Conservation (phyloP, 1,140 invertebrate genomes). For the Maniola jurtina region DNA sequence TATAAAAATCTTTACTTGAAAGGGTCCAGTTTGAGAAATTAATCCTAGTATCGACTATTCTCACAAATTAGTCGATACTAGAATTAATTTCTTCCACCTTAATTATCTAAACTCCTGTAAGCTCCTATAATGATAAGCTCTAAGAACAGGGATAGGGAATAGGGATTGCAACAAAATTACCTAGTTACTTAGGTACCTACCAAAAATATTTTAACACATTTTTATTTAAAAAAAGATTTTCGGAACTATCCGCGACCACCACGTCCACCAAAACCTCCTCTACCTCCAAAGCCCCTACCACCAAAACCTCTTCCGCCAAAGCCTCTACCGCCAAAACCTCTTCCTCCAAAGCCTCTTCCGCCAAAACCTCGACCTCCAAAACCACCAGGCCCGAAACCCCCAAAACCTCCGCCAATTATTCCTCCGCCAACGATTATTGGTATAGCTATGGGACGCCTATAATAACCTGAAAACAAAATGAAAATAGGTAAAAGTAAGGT, state of each 20-base stretch:
- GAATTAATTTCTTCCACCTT: too few species aligned
- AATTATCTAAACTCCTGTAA: too few species aligned
- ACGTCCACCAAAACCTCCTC: slow-evolving; percentile 27
- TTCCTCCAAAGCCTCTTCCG: slow-evolving; percentile 38
- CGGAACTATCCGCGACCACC: slow-evolving; percentile 40
- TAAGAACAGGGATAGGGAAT: too few species aligned
- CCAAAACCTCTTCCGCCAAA: slow-evolving; percentile 38
- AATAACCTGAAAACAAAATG: slow-evolving; percentile 31
- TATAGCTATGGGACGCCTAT: slow-evolving; percentile 34
- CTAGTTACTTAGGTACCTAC: too few species aligned
- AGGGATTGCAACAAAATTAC: too few species aligned
- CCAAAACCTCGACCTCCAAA: slow-evolving; percentile 37
- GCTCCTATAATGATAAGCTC: too few species aligned
- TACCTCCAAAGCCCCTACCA: slow-evolving; percentile 38
- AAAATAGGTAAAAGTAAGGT: neutral
- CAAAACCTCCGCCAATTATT: slow-evolving; percentile 36
- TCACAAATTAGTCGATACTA: too few species aligned
- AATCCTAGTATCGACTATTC: too few species aligned
- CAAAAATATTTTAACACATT: neutral
- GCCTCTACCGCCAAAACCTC: slow-evolving; percentile 39
- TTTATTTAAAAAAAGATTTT: neutral
- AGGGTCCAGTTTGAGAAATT: too few species aligned
- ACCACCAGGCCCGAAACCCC: slow-evolving; percentile 29
- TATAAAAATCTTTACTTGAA: too few species aligned
- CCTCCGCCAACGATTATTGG: slow-evolving; percentile 42